phyloP scores from a whole-genome alignment of 2,113 vertebrate species.

The Bothrops jararaca region DNA sequence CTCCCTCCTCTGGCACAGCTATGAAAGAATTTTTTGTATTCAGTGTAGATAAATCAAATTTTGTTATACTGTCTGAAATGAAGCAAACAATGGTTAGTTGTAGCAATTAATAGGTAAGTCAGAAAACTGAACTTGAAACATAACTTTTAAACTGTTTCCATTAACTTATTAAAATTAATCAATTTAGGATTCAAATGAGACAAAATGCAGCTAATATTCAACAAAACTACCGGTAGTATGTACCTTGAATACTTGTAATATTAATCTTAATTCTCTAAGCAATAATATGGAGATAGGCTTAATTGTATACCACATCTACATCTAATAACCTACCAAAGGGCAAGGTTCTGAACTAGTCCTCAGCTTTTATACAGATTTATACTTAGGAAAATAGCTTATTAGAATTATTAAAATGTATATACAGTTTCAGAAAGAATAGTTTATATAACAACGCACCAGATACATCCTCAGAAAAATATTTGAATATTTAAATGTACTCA shows the following conservation, averaged over 20 bases:
- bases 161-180: background rate
- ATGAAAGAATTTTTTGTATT: background rate
- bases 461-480: background rate
- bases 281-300: background rate
- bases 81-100: background rate
- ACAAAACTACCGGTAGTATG: background rate
- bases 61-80: background rate
- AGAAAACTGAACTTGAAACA: background rate
- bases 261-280: background rate
- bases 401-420: background rate
- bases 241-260: background rate
- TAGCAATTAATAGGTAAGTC: background rate
- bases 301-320: background rate
- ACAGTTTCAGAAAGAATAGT: background rate
- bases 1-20: background rate
- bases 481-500: background rate
- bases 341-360: background rate
- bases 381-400: background rate
- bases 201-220: background rate
- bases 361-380: background rate
- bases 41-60: too few species aligned
- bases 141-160: background rate
- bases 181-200: background rate
- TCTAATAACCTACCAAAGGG: background rate
- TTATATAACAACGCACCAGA: background rate